These are phyloP conservation scores for Malacosoma neustria DNA, from an alignment of 2,888 invertebrate genomes.

Conservation along the genomic window DNA sequence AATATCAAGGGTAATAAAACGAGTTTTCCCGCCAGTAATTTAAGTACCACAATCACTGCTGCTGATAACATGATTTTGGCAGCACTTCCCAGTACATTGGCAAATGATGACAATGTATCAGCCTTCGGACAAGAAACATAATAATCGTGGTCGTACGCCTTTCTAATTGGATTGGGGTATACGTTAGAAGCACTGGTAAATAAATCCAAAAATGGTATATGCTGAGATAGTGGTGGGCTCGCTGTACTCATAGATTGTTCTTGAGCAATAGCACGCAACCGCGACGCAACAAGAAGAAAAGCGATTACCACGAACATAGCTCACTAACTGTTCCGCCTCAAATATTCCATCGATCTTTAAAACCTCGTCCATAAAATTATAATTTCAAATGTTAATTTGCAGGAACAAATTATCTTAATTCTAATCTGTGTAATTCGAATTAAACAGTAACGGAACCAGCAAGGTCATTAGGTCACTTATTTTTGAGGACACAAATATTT, in stretches of 20 bases:
- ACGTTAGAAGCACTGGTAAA: constrained; percentile 52
- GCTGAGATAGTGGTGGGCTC: constrained; percentile 29
- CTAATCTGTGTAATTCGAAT: constrained; percentile 27
- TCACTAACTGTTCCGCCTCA: constrained; percentile 57
- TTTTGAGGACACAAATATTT: constrained; percentile 32
- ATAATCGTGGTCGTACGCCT: constrained; percentile 44
- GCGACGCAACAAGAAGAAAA: constrained; percentile 37
- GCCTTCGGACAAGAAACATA: constrained; percentile 49
- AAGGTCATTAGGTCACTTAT: constrained; percentile 35
- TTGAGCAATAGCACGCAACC: constrained; percentile 34
- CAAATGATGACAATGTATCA: constrained; percentile 52
- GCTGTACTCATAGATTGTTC: constrained; percentile 47
- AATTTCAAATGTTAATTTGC: constrained; percentile 50
- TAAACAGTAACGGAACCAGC: constrained; percentile 33
- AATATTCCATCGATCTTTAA: constrained; percentile 43
- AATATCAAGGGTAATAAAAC: constrained; percentile 51
- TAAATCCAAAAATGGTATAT: constrained; percentile 50
- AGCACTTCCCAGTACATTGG: constrained; percentile 55
- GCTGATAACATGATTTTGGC: constrained; percentile 65
- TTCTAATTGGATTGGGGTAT: constrained; percentile 47
- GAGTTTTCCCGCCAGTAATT: constrained; percentile 54
- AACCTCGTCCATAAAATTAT: constrained; percentile 60
- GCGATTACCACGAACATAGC: constrained; percentile 50
- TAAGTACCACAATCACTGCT: constrained; percentile 51
- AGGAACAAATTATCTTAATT: constrained; percentile 47